phyloP scores from a whole-genome alignment of 1,140 invertebrate species.

The Trinorchestia longiramus region DNA sequence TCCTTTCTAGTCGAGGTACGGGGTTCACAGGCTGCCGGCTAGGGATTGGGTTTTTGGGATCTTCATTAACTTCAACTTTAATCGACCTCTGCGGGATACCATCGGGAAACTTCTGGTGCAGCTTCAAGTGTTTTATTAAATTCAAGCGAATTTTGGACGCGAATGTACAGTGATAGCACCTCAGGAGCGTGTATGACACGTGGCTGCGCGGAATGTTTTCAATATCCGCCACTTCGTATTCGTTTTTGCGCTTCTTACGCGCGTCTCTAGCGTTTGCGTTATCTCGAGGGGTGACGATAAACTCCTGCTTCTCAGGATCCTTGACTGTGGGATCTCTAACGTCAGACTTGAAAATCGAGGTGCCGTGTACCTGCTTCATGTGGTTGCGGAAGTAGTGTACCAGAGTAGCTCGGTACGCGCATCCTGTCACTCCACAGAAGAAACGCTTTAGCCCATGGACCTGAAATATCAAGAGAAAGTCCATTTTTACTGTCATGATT shows the following conservation, averaged over 20 bases:
- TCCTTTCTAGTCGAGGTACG: constrained; percentile 81
- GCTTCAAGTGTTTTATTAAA: constrained; percentile 79
- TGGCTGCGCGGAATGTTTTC: constrained; percentile 76
- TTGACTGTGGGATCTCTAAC: constrained; percentile 73
- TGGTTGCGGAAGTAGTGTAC: constrained; percentile 72
- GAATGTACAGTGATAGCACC: constrained; percentile 79
- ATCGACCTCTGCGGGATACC: constrained; percentile 60
- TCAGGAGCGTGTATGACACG: constrained; percentile 76
- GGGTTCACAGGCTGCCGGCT: constrained; percentile 77
- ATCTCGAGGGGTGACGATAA: constrained; percentile 71
- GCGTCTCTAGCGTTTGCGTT: constrained; percentile 57
- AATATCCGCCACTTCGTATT: constrained; percentile 76
- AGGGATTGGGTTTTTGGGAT: constrained; percentile 66
- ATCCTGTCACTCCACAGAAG: constrained; percentile 72
- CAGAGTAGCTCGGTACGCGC: constrained; percentile 68
- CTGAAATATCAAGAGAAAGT: background rate
- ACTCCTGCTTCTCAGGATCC: constrained; percentile 73
- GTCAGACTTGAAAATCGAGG: constrained; percentile 69
- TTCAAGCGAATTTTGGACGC: constrained; percentile 82
- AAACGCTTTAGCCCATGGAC: constrained; percentile 73
- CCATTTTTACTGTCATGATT: too few relatives aligned
- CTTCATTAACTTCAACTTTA: constrained; percentile 46
- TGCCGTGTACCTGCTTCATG: constrained; percentile 74
- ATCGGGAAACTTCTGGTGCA: constrained; percentile 72
- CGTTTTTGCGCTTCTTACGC: constrained; percentile 70